Base-by-base conservation (phyloP, 92 coral and sea anemone genomes). In the Palythoa grandis region DNA sequence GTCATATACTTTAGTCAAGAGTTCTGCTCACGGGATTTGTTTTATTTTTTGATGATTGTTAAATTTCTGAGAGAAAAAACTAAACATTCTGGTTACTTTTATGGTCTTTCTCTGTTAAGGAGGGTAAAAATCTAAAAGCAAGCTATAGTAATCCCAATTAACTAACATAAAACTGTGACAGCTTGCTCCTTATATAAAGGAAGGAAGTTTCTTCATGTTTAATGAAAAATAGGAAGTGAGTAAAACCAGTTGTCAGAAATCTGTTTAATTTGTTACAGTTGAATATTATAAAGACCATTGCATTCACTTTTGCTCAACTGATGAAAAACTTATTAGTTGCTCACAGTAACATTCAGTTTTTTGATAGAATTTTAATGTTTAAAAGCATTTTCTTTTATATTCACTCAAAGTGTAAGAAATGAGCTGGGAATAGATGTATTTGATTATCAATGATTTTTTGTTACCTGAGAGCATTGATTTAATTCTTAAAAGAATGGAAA, bases 351-450 rank as follows among this genome's bases (percentile, higher is more conserved):
- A 10, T n/a, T 11, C 1, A 48, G 19, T 17, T 47, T 74, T 74
- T 24, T n/a, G 22, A 23, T 47, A 54, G 78, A 47, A 74, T 74
- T 74, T 74, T 74, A 74, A 74, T 74, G 61, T 50, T 74, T 74
- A 74, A 74, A 74, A 74, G 78, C 61, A 74, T 74, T 74, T 74
- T 7, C 20, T 63, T 63, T 63, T 63, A 63, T n/a, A 43, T 43
- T 43, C 50, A 43, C 69, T 8, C 24, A 19, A 19, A 63, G 25
- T 20, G 11, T 56, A 56, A 56, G 19, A 56, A 56, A 43, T 43
- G 50, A 1, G 50, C 7, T 43, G 50, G 50, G 9, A 43, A 43
- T 43, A 43, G 50, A 1, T 43, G 6, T 43, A 43, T 43, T 8
- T 43, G 0, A 43, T 43, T 5, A 43, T 43, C 50, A 8, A 43